Percentiles rank a stretch among this genome's conserved stretches.
These are phyloP conservation scores for Thinocorus orbignyianus DNA, from an alignment of 2,113 vertebrate species.

Conservation along the genomic window DNA sequence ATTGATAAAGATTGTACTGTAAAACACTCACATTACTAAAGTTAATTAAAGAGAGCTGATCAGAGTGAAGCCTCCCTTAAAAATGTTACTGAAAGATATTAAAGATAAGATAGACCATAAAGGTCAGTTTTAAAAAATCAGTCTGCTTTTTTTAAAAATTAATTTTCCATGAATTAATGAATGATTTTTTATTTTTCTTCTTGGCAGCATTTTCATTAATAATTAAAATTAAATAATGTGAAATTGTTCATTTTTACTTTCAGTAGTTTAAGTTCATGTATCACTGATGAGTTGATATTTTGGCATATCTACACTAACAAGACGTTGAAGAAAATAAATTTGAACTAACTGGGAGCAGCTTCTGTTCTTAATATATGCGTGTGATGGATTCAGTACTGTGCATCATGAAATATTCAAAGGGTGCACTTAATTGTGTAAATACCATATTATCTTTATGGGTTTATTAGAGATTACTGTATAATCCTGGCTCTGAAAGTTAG, in stretches of 20 bases:
- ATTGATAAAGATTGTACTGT: slow-evolving; percentile 23
- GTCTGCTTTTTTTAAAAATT: slow-evolving; percentile 7
- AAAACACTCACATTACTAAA: slow-evolving; percentile 63
- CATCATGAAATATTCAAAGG: slow-evolving; percentile 24
- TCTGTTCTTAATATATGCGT: slow-evolving; percentile 35
- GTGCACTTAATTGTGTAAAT: slow-evolving; percentile 44
- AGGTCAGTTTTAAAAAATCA: slow-evolving; percentile 64
- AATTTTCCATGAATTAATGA: slow-evolving; percentile 26
- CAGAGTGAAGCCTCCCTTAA: slow-evolving; percentile 57
- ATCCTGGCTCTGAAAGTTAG: slow-evolving; percentile 23
- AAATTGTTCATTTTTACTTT: slow-evolving; percentile 65
- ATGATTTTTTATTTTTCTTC: not conserved
- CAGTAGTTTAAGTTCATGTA: slow-evolving; percentile 53
- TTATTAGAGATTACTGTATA: slow-evolving; percentile 4
- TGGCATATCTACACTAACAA: slow-evolving; percentile 55
- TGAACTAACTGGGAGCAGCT: slow-evolving; percentile 60
- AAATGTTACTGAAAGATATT: slow-evolving; percentile 69
- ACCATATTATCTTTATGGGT: slow-evolving; percentile 1
- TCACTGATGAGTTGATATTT: slow-evolving; percentile 60
- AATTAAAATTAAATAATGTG: slow-evolving; percentile 64
- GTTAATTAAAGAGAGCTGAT: slow-evolving; percentile 66
- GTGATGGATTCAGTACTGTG: not conserved
- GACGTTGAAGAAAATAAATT: slow-evolving; percentile 38
- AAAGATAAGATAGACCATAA: slow-evolving; percentile 63
- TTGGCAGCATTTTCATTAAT: not conserved